These are phyloP conservation scores for Proterorhinus semilunaris DNA, from an alignment of 2,113 vertebrate genomes.

Conservation along the genomic window DNA sequence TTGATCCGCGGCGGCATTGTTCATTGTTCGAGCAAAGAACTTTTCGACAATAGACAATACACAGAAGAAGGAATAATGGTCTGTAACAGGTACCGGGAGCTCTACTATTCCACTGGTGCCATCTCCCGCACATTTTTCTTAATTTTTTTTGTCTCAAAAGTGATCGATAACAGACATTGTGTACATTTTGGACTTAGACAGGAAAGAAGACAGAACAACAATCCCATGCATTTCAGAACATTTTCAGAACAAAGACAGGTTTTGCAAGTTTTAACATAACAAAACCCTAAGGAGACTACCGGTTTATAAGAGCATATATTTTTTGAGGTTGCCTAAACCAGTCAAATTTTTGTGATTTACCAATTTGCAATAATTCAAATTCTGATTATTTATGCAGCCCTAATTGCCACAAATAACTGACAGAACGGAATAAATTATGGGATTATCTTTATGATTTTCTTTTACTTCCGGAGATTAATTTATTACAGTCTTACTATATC, in stretches of 20 bases:
- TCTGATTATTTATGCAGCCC: too few relatives aligned
- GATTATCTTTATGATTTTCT: neutral
- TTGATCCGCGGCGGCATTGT: slow-evolving; percentile 21
- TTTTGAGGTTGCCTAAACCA: too few relatives aligned
- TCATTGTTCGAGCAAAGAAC: slow-evolving; percentile 13
- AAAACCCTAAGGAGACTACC: too few relatives aligned
- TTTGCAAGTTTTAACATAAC: too few relatives aligned
- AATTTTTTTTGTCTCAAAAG: slow-evolving; percentile 4
- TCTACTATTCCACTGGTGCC: slow-evolving; percentile 5
- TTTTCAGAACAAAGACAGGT: too few relatives aligned
- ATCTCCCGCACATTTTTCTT: neutral
- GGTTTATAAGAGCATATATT: too few relatives aligned
- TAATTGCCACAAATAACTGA: neutral
- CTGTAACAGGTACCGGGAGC: slow-evolving; percentile 8
- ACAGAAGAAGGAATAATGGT: neutral
- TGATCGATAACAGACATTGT: neutral
- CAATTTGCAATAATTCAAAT: too few relatives aligned
- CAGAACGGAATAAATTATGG: neutral
- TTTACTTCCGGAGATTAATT: neutral
- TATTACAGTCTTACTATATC: neutral
- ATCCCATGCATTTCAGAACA: too few relatives aligned
- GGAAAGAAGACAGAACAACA: too few relatives aligned
- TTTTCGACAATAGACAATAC: slow-evolving; percentile 2
- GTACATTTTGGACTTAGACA: too few relatives aligned
- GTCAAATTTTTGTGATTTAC: too few relatives aligned